phyloP scores from a whole-genome alignment of 2,797 vertebrate species.

The Pangasius macronema region DNA sequence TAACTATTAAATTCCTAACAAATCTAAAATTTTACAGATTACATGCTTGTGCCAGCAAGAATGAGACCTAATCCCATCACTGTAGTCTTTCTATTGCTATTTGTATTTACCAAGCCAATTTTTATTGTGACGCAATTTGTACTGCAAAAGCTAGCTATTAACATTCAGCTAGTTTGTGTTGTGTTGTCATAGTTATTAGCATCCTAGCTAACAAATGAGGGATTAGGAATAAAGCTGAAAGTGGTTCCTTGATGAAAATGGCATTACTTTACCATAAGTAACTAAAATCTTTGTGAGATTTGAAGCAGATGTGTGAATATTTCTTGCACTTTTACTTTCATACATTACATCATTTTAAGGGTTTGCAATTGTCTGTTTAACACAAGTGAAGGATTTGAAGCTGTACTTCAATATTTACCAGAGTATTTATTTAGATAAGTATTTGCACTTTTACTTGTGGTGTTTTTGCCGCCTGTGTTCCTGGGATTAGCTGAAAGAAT shows the following conservation, averaged over 20 bases:
- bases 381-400: background rate
- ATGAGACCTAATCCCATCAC: background rate
- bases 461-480: slow-evolving; percentile 26
- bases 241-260: background rate
- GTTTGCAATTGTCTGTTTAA: background rate
- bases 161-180: background rate
- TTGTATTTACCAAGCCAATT: background rate
- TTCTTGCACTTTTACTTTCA: background rate
- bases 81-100: background rate
- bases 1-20: background rate
- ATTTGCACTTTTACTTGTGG: background rate
- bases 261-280: background rate
- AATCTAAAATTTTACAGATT: background rate
- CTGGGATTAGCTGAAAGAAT: slow-evolving; percentile 33
- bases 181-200: background rate
- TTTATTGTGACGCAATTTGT: background rate
- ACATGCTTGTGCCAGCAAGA: background rate
- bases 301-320: background rate
- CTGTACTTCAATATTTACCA: background rate
- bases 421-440: slow-evolving; percentile 4
- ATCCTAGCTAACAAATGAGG: background rate
- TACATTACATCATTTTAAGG: background rate
- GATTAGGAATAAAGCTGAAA: background rate
- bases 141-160: background rate
- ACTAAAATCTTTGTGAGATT: background rate